Evolutionary conservation across 2,888 invertebrate species (phyloP), one percentile per base, ranked within the genome.

Genomic region (Drosophila eohydei): DNA sequence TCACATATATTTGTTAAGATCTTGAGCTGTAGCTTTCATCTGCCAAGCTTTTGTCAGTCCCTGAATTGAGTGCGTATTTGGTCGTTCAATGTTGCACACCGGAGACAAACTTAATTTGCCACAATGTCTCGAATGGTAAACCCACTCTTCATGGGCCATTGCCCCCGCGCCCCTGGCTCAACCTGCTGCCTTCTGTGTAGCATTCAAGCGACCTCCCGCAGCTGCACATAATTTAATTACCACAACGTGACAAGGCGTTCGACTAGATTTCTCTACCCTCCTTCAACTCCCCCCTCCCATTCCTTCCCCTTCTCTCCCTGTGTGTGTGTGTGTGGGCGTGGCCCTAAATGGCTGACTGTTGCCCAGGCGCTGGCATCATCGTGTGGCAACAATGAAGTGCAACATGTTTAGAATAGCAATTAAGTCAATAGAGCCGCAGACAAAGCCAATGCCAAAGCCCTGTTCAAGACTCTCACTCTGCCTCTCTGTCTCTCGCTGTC

Each of bases 341-440:
- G 60, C 52, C 43, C 36, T 65, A 34, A 57, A 68, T 63, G 65
- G 63, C 55, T 66, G 72, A 62, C 69, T 67, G 41, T 56, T 52
- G 36, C n/a, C 55, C 52, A 26, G 50, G 38, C 50, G 26, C 51
- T 55, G 38, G 58, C 58, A 70, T 72, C 51, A 70, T 72, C 51
- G 71, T 75, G 67, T 63, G 78, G 67, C 88, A 80, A 81, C 83
- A 80, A 88, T 75, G 81, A 76, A 81, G 76, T 83, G 81, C 85
- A 85, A 69, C 88, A 85, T 85, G 85, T 74, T 85, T 85, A 78
- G 85, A 88, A 85, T 85, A 81, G 81, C 80, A 85, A 85, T 85
- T 85, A 88, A 85, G 83, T 78, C 67, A 57, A 71, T 66, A 58
- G 63, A 74, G 71, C 65, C 50, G 28, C 51, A 57, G 71, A 50